These are phyloP conservation scores for Leistus spinibarbis DNA, from an alignment of 2,888 invertebrate genomes.

Conservation along the genomic window DNA sequence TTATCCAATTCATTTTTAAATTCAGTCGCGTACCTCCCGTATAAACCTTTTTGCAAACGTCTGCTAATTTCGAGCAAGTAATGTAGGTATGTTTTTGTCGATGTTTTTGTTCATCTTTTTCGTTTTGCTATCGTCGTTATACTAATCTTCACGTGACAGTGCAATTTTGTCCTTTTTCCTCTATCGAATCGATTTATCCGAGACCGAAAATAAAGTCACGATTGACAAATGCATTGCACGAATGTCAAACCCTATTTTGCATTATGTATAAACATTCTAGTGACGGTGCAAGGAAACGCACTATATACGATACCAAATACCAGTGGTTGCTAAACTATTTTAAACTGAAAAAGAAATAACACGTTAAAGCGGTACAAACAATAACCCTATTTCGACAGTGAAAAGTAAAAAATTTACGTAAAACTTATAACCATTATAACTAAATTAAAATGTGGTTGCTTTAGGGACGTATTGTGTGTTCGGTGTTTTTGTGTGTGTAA, in stretches of 20 bases:
- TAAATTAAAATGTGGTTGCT: too few species aligned
- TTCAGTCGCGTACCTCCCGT: background rate
- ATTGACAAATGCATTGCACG: background rate
- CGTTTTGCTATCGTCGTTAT: background rate
- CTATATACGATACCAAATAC: too few species aligned
- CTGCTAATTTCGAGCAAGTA: background rate
- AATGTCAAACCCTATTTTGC: background rate
- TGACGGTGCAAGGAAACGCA: too few species aligned
- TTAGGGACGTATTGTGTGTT: too few species aligned
- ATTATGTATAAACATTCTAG: background rate
- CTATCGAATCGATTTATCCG: background rate
- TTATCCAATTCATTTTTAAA: background rate
- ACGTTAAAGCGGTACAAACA: background rate
- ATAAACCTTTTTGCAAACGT: background rate
- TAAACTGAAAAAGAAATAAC: background rate
- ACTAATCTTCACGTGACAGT: background rate
- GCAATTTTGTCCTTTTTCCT: background rate
- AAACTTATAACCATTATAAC: too few species aligned
- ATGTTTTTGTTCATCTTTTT: background rate
- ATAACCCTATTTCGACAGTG: background rate
- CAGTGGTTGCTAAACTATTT: background rate
- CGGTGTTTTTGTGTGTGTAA: too few species aligned
- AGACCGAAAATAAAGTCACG: background rate
- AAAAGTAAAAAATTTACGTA: too few species aligned
- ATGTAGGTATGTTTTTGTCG: background rate